Evolutionary conservation across 2,113 vertebrate genomes (phyloP), one percentile per base, ranked within the genome.

Genomic region (Apteryx owenii): DNA sequence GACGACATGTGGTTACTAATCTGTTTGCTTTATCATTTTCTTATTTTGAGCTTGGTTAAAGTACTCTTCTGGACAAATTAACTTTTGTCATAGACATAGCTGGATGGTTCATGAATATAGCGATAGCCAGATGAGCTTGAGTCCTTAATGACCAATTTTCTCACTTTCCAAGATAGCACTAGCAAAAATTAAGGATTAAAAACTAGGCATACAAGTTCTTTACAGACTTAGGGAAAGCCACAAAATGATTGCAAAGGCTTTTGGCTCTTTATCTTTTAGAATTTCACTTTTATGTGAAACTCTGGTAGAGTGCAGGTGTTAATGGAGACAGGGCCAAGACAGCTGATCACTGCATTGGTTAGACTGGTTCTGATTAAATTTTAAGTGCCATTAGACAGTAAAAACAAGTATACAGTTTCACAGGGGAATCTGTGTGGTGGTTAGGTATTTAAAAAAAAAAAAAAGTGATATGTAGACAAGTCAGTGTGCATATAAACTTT

Each of bases 141-240:
- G n/a, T 81, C n/a, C 33, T 25, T 80, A 61, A 40, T 19, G 40
- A 31, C 28, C 8, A 2, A 7, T 40, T 87, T 53, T 10, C 3
- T 70, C 16, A 26, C 11, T 91, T 60, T 48, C 48, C 21, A 16
- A 66, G 44, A 50, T 22, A 22, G 4, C 4, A 2, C 28, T 42
- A 42, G 22, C 7, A 81, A 64, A 38, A 72, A 40, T 73, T 51
- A 61, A 82, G 21, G 46, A 51, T 25, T 36, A 48, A 66, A 71
- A 58, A 38, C 56, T 60, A 33, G 7, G 8, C 15, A 14, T 36
- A 4, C 25, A 12, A 38, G 5, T 21, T 29, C 56, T 25, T 7
- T 5, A 58, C 28, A 46, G 8, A 7, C 66, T 6, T 0, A 72
- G n/a, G 38, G 62, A 44, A 68, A 29, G 0, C 3, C 31, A 36